Percentiles rank a stretch among this genome's conserved stretches.
phyloP scores from a whole-genome alignment of 2,888 invertebrate genomes.

The Drosophila parthenogenetica region DNA sequence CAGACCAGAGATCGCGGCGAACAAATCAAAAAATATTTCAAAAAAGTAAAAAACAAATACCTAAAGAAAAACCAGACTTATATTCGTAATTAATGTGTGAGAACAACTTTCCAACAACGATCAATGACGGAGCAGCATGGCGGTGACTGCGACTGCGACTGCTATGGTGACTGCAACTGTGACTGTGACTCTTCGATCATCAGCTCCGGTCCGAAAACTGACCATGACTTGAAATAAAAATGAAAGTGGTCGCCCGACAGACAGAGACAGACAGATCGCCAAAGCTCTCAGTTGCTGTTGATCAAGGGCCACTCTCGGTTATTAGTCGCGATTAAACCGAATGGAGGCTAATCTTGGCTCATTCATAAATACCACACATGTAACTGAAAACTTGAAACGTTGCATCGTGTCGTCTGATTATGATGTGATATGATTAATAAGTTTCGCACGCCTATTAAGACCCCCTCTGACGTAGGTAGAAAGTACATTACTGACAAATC shows the following conservation, averaged over 20 bases:
- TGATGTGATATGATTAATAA: constrained; percentile 74
- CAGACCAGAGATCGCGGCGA: constrained; percentile 15
- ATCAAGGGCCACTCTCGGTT: constrained; percentile 68
- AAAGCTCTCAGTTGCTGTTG: constrained; percentile 36
- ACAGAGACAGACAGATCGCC: constrained; percentile 11
- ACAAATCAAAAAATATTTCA: constrained; percentile 31
- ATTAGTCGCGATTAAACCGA: constrained; percentile 74
- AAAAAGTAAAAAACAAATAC: not conserved
- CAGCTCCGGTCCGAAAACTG: constrained; percentile 39
- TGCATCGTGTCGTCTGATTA: constrained; percentile 24
- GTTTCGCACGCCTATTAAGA: constrained; percentile 76
- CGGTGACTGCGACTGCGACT: constrained; percentile 15
- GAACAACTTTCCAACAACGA: constrained; percentile 71
- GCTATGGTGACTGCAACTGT: constrained; percentile 2
- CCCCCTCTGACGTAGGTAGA: constrained; percentile 40
- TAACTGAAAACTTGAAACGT: constrained; percentile 33
- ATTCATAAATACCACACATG: constrained; percentile 72
- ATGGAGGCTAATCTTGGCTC: constrained; percentile 72
- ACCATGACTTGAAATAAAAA: constrained; percentile 77
- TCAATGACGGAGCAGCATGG: constrained; percentile 46
- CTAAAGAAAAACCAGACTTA: constrained; percentile 31
- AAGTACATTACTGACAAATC: constrained; percentile 44
- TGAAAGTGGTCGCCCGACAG: constrained; percentile 72
- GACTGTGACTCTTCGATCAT: constrained; percentile 34
- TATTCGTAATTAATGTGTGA: constrained; percentile 69